phyloP scores from a whole-genome alignment of 2,797 vertebrate genomes.

The Eulemur rubriventer region DNA sequence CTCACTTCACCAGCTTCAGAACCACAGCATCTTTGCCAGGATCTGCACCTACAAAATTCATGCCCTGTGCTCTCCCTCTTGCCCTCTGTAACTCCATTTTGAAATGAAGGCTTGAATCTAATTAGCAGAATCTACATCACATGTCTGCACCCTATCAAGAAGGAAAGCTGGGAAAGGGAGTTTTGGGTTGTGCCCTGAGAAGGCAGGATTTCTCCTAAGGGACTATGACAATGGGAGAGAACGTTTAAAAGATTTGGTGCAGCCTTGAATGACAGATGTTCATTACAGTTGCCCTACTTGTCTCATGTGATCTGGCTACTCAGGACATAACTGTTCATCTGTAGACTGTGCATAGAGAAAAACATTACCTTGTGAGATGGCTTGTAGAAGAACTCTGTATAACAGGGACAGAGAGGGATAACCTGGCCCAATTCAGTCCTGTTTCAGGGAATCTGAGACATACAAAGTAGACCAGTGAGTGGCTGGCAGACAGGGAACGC shows the following conservation, averaged over 20 bases:
- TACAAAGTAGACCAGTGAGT: neutral
- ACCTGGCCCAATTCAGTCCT: neutral
- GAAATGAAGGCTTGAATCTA: neutral
- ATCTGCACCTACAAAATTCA: neutral
- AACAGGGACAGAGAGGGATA: neutral
- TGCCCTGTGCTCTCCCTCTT: neutral
- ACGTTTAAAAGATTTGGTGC: neutral
- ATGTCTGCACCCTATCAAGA: neutral
- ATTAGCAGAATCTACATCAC: neutral
- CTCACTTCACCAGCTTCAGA: constrained; percentile 89
- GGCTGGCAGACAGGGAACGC: neutral
- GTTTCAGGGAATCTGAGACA: neutral
- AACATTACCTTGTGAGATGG: neutral
- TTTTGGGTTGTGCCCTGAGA: neutral
- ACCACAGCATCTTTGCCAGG: neutral
- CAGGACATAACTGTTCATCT: neutral
- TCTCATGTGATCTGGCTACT: neutral
- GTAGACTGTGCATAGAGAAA: neutral
- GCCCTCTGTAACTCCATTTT: neutral
- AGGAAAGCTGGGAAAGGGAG: neutral
- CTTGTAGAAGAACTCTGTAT: neutral
- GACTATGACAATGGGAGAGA: neutral
- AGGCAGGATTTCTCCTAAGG: neutral
- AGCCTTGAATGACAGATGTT: neutral
- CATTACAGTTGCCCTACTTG: neutral